Base-by-base conservation (phyloP, 2,797 vertebrate species). In the Sebastes flavidus region DNA sequence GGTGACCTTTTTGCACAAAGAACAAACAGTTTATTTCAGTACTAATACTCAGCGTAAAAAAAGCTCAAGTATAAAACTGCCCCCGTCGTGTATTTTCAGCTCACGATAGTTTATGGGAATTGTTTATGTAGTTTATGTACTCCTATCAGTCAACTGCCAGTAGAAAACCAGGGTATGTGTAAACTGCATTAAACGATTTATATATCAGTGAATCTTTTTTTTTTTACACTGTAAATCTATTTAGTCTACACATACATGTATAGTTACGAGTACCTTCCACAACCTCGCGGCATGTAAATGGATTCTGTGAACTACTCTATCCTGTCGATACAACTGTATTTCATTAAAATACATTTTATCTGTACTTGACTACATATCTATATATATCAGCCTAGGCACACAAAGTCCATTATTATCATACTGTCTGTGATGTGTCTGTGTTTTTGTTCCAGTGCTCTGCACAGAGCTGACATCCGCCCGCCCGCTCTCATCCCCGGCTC, bases 1-100 rank as follows among this genome's bases (percentile, higher is more conserved):
- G 14, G 52, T 78, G 72, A 81, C 80, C 80, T 84, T 85, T 70
- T 70, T 30, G 20, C 20, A 69, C 22, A 77, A 75, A 61, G 71
- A 25, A 25, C 6, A 77, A 30, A 75, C 30, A 5, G 55, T 77
- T 69, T 56, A 62, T 58, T 13, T 27, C 16, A 60, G 46, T 12
- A 30, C 59, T 18, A 69, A 69, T 25, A 49, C 12, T 68, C 12
- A 55, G 24, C 36, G 4, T 11, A 49, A 54, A 60, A 30, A 54
- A 30, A 54, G 46, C 5, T 25, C 11, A 66, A 56, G 30, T 16
- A 72, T 18, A 30, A 75, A 77, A 72, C 13, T 66, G 55, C 18
- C 9, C 1, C n/a, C 1, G 16, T 61, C 12, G 62, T 14, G 22
- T 32, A 12, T 55, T 29, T 16, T 63, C 20, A 42, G 25, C n/a